A percentile compares a stretch with the other conserved stretches of the same genome.
Evolutionary conservation across 1,140 invertebrate genomes (phyloP).

Genomic region (Sipha flava): DNA sequence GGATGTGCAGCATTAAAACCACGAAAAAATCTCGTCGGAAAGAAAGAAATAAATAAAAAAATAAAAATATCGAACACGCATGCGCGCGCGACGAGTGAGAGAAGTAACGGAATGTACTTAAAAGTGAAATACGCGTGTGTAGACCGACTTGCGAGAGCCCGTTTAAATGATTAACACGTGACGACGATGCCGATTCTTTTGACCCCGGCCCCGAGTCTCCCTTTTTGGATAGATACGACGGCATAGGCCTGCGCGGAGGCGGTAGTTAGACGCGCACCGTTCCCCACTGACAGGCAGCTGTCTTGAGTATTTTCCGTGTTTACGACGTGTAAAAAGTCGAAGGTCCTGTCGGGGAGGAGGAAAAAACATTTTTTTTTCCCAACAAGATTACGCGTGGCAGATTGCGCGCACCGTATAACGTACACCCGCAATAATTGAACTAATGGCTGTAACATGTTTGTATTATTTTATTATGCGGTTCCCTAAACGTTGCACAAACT

Average conservation of each 20-base stretch:
- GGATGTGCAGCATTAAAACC: not conserved
- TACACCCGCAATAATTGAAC: not conserved
- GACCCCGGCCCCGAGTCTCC: not conserved
- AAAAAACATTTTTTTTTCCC: not conserved
- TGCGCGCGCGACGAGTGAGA: no score
- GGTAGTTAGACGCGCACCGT: no score
- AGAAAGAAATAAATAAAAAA: no score
- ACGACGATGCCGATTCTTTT: not conserved
- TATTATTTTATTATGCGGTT: no score
- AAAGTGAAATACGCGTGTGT: no score
- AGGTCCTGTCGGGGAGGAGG: not conserved
- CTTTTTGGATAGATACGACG: no score
- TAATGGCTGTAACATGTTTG: not conserved
- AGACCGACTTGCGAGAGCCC: not conserved
- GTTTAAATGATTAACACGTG: constrained; percentile 31
- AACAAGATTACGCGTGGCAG: not conserved
- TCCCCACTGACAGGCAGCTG: constrained; percentile 5
- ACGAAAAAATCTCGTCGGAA: not conserved
- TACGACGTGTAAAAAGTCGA: constrained; percentile 10
- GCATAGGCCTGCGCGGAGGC: no score
- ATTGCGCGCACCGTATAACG: no score
- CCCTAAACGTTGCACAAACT: no score
- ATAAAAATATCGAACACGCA: not conserved
- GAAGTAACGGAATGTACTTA: no score
- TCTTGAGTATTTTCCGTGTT: not conserved